Percentiles rank a stretch among this genome's conserved stretches.
phyloP scores from a whole-genome alignment of 2,888 invertebrate species.

The Nemurella pictetii region DNA sequence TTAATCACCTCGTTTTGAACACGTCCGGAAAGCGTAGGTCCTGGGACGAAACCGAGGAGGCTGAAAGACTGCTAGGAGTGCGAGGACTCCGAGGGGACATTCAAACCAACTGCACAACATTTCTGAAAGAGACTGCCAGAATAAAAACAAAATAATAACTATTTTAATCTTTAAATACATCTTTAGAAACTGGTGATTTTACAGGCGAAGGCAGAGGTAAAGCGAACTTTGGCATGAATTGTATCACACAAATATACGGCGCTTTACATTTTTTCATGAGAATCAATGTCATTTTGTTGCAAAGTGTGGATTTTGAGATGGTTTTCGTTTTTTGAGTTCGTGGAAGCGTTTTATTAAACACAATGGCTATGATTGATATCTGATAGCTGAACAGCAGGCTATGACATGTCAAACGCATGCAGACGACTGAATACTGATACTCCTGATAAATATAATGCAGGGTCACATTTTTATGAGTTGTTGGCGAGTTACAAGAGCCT shows the following conservation, averaged over 20 bases:
- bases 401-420: not conserved
- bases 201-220: not conserved
- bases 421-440: not conserved
- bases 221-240: not conserved
- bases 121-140: not conserved
- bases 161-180: not conserved
- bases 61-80: slow-evolving; percentile 8
- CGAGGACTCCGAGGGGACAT: slow-evolving; percentile 11
- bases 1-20: slow-evolving; percentile 11
- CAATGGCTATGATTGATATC: not conserved
- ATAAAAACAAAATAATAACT: not conserved
- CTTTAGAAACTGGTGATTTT: not conserved
- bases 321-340: not conserved
- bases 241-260: too few species aligned
- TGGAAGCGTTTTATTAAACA: not conserved
- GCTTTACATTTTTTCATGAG: too few species aligned
- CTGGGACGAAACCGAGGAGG: not conserved
- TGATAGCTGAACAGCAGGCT: not conserved
- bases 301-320: not conserved
- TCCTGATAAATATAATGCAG: not conserved
- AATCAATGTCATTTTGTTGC: not conserved
- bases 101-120: slow-evolving; percentile 5
- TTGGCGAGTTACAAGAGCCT: too few species aligned
- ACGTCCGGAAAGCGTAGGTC: too few species aligned
- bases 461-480: not conserved